phyloP scores from a whole-genome alignment of 2,888 invertebrate genomes.

The Cyrtodaria siliqua region DNA sequence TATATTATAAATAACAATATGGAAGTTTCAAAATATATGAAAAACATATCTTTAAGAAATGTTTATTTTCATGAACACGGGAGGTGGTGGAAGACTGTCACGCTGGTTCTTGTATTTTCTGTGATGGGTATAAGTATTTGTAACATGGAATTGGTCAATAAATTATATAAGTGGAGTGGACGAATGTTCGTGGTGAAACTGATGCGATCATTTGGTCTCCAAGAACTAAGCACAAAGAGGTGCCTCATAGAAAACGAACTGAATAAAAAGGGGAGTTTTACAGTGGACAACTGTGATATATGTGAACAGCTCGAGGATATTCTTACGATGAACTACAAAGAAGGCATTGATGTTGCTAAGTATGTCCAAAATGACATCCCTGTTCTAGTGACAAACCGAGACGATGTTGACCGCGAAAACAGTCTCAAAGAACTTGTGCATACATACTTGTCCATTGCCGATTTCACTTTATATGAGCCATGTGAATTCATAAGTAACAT shows the following conservation, averaged over 20 bases:
- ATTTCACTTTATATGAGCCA: constrained; percentile 25
- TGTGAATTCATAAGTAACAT: constrained; percentile 39
- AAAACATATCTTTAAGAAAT: too few relatives aligned
- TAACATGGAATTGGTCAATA: too few relatives aligned
- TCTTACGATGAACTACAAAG: not conserved
- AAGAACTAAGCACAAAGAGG: not conserved
- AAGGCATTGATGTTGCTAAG: not conserved
- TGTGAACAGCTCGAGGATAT: not conserved
- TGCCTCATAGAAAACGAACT: not conserved
- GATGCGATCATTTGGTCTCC: not conserved
- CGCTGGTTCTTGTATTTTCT: too few relatives aligned
- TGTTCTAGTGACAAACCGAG: too few relatives aligned
- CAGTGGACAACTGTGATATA: not conserved
- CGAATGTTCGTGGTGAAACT: not conserved
- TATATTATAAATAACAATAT: too few relatives aligned
- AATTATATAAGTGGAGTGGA: too few relatives aligned
- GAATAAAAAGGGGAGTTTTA: not conserved
- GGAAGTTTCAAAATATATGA: too few relatives aligned
- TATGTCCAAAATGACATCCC: not conserved
- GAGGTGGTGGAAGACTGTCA: too few relatives aligned
- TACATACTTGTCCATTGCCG: constrained; percentile 21
- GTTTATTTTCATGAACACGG: too few relatives aligned
- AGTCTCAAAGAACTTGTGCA: constrained; percentile 10
- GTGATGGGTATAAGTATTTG: too few relatives aligned
- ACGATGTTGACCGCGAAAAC: not conserved